Base-by-base conservation (phyloP, 1,140 invertebrate species). In the Babylonia areolata region DNA sequence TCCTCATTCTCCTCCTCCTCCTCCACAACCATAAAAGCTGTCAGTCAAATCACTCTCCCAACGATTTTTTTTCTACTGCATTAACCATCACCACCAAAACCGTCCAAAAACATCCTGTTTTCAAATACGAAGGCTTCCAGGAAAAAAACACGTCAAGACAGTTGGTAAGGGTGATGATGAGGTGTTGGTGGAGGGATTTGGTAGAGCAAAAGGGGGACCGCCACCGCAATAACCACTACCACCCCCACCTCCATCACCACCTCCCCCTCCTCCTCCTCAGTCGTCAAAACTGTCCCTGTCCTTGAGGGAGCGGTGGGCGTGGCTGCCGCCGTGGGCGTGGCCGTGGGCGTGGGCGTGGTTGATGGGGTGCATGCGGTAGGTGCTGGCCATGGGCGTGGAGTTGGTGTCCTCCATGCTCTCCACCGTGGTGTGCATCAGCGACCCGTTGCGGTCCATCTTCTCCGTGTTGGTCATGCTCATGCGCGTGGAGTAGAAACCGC, bases 391-490 rank as follows among this genome's bases (percentile, higher is more conserved):
- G 20, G 88, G 86, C 28, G 88, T 87, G 54, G 86, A 86, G 35
- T 82, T 78, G 46, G 87, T 84, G 78, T 89, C 87, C 39, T 92
- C 90, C 37, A 92, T 84, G 71, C 88, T 90, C 46, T 92, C 92
- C 40, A 91, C 86, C 83, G 89, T 90, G 15, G 92, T 92, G 77
- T 92, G 90, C 87, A 90, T 86, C 58, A 90, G 33, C 3, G 89
- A 91, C 23, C 92, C 92, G 81, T 92, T 92, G 58, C 90, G 85
- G 73, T 91, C 90, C 12, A 86, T 87, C 82, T 89, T 89, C n/a
- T 88, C 88, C 33, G 88, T 89, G 51, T 83, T 85, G 40, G 87
- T 86, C 78, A 89, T 84, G 64, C 86, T 87, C 85, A 87, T 80
- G n/a, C 89, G 86, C 75, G 89, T 86, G 86, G 89, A 87, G 90